Base-by-base conservation (phyloP, 2,797 vertebrate species). In the Cuniculus paca region DNA sequence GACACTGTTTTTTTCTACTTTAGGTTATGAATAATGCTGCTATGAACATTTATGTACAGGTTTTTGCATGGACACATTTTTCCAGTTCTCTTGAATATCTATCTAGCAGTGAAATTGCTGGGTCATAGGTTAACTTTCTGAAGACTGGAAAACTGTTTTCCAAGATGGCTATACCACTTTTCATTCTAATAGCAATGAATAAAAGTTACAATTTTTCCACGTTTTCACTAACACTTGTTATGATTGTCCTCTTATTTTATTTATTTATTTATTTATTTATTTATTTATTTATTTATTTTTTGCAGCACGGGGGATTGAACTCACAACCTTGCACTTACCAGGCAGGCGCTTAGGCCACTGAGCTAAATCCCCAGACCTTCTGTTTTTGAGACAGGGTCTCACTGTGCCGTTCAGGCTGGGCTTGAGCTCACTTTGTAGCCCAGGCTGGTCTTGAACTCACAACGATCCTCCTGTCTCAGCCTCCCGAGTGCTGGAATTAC, bases 101-200 rank as follows among this genome's bases (percentile, higher is more conserved):
- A 85, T 39, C 36, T 70, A 39, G 68, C n/a, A 63, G 28, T 63
- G 61, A 63, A 63, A 52, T 82, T 48, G 16, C 16, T 56, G 20
- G 34, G 39, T 65, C 34, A 54, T 39, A 56, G 48, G 9, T 93
- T 93, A 81, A 87, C 26, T 68, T 80, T 86, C 34, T 77, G 12
- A 77, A 13, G 63, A 60, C n/a, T 36, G 8, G 94, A 92, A 95
- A 77, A 83, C 48, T 19, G 3, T 75, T 91, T 91, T 74, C 56
- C 65, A 56, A 86, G 28, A 50, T 20, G 31, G 14, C 48, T 81
- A 3, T 14, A 45, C 45, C 31, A 60, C 13, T 42, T 50, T 68
- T 65, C 58, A 63, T 61, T 77, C 56, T 50, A 79, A 63, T 20
- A 48, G 54, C 36, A 93, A n/a, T 34, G 61, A 56, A 79, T 79